phyloP scores from a whole-genome alignment of 1,140 invertebrate genomes.

The Carcinoscorpius rotundicauda region DNA sequence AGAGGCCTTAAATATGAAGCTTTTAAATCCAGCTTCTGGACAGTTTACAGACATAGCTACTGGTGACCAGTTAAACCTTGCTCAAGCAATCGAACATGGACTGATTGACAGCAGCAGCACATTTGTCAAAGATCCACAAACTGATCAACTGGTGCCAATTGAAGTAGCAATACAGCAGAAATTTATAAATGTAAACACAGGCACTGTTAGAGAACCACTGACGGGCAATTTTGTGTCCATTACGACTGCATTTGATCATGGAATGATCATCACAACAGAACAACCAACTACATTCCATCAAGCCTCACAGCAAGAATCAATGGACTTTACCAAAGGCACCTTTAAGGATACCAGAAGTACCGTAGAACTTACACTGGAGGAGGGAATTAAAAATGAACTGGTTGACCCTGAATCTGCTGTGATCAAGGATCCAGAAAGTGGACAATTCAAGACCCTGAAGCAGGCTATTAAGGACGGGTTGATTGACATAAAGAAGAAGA shows the following conservation, averaged over 20 bases:
- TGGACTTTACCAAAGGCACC: conserved; percentile 34
- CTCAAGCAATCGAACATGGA: conserved; percentile 53
- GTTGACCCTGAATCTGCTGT: conserved; percentile 62
- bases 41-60: conserved; percentile 60
- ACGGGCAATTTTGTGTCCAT: conserved; percentile 56
- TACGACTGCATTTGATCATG: conserved; percentile 53
- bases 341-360: conserved; percentile 40
- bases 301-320: conserved; percentile 33
- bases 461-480: conserved; percentile 65
- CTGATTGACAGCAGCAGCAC: conserved; percentile 64
- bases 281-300: conserved; percentile 55
- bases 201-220: conserved; percentile 61
- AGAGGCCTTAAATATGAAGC: conserved; percentile 57
- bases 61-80: conserved; percentile 50
- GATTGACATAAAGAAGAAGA: conserved; percentile 51
- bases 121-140: conserved; percentile 58
- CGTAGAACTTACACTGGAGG: conserved; percentile 52
- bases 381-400: conserved; percentile 56
- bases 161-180: conserved; percentile 61
- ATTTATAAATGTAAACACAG: conserved; percentile 58
- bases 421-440: conserved; percentile 58
- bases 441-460: conserved; percentile 54
- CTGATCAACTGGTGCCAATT: conserved; percentile 56
- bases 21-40: conserved; percentile 63
- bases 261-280: conserved; percentile 56